Evolutionary conservation across 1,140 invertebrate species (phyloP).

Genomic region (Drosophila orena): DNA sequence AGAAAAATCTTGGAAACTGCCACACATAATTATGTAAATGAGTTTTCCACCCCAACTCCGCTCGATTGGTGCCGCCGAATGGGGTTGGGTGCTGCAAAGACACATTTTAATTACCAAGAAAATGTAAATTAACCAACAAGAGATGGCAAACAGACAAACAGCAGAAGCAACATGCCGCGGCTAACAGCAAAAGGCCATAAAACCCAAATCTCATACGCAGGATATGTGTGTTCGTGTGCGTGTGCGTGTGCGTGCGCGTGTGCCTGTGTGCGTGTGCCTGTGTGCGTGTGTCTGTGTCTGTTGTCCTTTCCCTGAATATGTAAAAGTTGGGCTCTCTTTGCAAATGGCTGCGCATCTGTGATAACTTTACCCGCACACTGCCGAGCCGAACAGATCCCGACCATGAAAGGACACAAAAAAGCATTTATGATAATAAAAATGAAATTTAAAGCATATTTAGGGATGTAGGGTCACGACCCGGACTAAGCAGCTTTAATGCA

Average conservation of each 20-base stretch:
- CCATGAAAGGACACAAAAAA: conserved; percentile 36
- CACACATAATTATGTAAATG: conserved; percentile 82
- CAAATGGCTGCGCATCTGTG: conserved; percentile 65
- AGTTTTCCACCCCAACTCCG: conserved; percentile 34
- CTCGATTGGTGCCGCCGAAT: conserved; percentile 10
- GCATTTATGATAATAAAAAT: conserved; percentile 57
- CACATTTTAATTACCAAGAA: conserved; percentile 81
- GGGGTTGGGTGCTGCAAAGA: conserved; percentile 21
- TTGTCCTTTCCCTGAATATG: conserved; percentile 3
- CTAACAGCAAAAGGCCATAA: conserved; percentile 51
- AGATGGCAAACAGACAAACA: conserved; percentile 66
- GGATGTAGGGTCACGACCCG: conserved; percentile 60
- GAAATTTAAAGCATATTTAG: conserved; percentile 70
- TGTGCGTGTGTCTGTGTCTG: neutral
- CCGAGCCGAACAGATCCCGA: neutral
- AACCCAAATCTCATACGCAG: conserved; percentile 63
- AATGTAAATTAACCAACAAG: conserved; percentile 80
- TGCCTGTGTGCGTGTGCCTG: neutral
- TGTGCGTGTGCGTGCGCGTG: neutral
- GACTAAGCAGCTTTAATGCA: conserved; percentile 62
- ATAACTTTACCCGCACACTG: conserved; percentile 50
- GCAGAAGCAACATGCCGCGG: conserved; percentile 36
- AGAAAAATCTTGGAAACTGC: conserved; percentile 75
- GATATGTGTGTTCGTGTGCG: conserved; percentile 9
- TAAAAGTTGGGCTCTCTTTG: conserved; percentile 39